phyloP scores from a whole-genome alignment of 2,113 vertebrate genomes.

The Urocynchramus pylzowi region DNA sequence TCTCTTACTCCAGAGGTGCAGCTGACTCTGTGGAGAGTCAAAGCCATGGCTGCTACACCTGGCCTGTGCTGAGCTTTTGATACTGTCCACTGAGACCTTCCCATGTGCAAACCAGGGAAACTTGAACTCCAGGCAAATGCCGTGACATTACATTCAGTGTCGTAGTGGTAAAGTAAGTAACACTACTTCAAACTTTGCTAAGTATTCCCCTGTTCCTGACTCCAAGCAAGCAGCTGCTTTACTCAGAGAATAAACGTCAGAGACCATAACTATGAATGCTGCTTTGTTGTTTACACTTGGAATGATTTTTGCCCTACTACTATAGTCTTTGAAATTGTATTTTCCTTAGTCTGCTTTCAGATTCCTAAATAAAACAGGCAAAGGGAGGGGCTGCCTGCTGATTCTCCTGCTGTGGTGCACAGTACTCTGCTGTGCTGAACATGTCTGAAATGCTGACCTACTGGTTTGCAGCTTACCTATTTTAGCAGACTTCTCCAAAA shows the following conservation, averaged over 20 bases:
- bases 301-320: not conserved
- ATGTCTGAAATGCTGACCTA: not conserved
- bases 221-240: not conserved
- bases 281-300: not conserved
- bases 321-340: not conserved
- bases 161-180: not conserved
- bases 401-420: not conserved
- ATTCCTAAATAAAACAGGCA: not conserved
- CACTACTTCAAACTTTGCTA: not conserved
- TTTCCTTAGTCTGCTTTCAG: not conserved
- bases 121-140: not conserved
- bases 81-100: accelerated
- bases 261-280: not conserved
- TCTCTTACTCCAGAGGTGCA: not conserved
- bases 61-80: not conserved
- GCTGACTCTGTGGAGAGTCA: not conserved
- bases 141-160: not conserved
- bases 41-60: not conserved
- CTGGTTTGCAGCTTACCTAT: not conserved
- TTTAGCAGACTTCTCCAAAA: not conserved
- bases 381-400: not conserved
- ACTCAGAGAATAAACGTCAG: not conserved
- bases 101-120: not conserved
- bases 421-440: not conserved
- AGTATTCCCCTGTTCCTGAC: not conserved